Evolutionary conservation across 2,888 invertebrate species (phyloP), one percentile per base, ranked within the genome.

Genomic region (Cryptocephalus primarius): DNA sequence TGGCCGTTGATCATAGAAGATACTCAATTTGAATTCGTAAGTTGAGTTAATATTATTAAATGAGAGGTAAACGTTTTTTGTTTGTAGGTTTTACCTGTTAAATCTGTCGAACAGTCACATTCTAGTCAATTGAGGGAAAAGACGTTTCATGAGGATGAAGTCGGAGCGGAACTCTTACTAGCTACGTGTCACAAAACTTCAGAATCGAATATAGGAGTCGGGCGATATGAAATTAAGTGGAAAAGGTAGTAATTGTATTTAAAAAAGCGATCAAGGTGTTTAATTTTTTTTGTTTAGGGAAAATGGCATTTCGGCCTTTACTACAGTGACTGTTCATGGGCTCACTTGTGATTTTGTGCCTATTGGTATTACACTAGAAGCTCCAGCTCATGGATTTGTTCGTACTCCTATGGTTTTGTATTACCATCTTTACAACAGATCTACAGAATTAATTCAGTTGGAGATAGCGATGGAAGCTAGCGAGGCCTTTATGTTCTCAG

Each of bases 401-500:
- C 76, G 83, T 52, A 81, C 81, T 22, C 83, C 85, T 11, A 73
- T 87, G 56, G 75, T 81, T n/a, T 72, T 85, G 9, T 76, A 76
- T 44, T 87, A 88, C 64, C 75, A 75, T 53, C 71, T 92, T 46
- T 75, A 76, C 61, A 91, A 91, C 62, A 79, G 82, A 56, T 83
- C 85, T 0, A 74, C 75, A 41, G 78, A 75, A 48, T 78, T 89
- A 36, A 77, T 88, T 48, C 82, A 87, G 50, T 71, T 91, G 33
- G 81, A 79, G 57, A 70, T 89, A 36, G 78, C 76, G 44, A 83
- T 91, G 72, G 89, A 90, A 58, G 82, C 85, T 8, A 86, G 82
- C 48, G 93, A 95, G 67, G 87, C 86, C 38, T 95, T 95, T 67
- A 93, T 95, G 86, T 94, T 91, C 72, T 84, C 94, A 49, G 95